Conservation (phyloP, 1,140 invertebrate genomes). For the Thaumetopoea pityocampa region DNA sequence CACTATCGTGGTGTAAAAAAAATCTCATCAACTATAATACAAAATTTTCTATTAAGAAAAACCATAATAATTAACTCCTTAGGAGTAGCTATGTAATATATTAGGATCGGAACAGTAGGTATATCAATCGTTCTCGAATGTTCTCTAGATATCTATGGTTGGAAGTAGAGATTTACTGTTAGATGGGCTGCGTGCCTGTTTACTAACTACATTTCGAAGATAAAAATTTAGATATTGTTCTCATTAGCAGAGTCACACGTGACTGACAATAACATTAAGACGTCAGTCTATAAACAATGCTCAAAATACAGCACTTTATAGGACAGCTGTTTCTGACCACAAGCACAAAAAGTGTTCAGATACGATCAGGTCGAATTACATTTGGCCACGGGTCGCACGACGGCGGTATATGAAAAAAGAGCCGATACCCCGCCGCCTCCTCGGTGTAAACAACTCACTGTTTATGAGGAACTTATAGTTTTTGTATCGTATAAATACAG, state of each 20-base stretch:
- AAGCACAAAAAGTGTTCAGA: constrained; percentile 63
- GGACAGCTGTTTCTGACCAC: constrained; percentile 69
- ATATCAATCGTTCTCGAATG: too few relatives aligned
- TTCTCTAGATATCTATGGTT: too few relatives aligned
- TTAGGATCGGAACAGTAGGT: too few relatives aligned
- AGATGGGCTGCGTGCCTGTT: too few relatives aligned
- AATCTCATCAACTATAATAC: too few relatives aligned
- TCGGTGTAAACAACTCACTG: constrained; percentile 49
- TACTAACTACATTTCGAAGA: constrained; percentile 7
- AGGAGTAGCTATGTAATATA: too few relatives aligned
- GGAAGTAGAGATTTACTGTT: too few relatives aligned
- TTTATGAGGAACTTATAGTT: constrained; percentile 33
- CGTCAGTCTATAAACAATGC: constrained; percentile 40
- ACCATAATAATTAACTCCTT: too few relatives aligned
- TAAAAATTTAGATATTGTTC: not conserved
- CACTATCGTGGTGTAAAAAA: too few relatives aligned
- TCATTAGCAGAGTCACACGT: constrained; percentile 5
- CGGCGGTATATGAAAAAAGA: constrained; percentile 42
- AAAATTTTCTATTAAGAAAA: too few relatives aligned
- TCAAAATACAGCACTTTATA: constrained; percentile 50
- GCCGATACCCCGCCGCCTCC: constrained; percentile 26
- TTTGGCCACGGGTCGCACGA: constrained; percentile 45
- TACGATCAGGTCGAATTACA: constrained; percentile 71
- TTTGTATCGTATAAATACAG: constrained; percentile 18
- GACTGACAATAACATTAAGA: constrained; percentile 26